Evolutionary conservation across 92 coral and sea anemone genomes (phyloP), one percentile per base, ranked within the genome.

Genomic region (Phenganax subtilis): DNA sequence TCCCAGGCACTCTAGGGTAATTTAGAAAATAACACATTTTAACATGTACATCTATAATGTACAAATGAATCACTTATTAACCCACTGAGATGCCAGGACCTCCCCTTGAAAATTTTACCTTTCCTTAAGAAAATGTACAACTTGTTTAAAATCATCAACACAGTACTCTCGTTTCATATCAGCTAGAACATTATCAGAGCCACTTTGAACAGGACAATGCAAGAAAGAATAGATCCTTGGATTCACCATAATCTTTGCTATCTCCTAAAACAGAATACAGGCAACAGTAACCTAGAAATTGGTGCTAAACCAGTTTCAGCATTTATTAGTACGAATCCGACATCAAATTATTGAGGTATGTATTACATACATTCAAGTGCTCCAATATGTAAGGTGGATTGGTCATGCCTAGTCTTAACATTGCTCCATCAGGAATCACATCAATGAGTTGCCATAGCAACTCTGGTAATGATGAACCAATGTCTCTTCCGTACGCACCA

Each of bases 351-450:
- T 20, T 20, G 25, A 20, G 25, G 25, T 20, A 20, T 20, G 25
- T 20, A 20, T 20, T 20, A 20, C 25, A 65, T 62, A 94, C 98
- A 96, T 92, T 96, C 55, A 94, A 84, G 73, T 94, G 98, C 81
- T 94, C 98, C 80, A 94, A 87, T 53, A 94, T 94, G 82, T 94
- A 94, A 3, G 98, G 98, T n/a, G 98, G 98, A 65, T 94, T 94
- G 10, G 98, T 94, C 98, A 94, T 94, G 54, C 98, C 98, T 53
- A 94, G 87, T 31, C 98, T 86, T 70, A 94, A 72, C 88, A 88
- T 89, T 27, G 90, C 98, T 54, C 97, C 98, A 16, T 90, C 96
- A 9, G 98, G 98, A 30, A 94, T 94, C 15, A 94, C 98, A n/a
- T 94, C 97, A 67, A 94, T 91, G 52, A 94, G 96, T 83, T 94